Conservation (phyloP, 2,113 vertebrate genomes). For the Gymnarchus niloticus region DNA sequence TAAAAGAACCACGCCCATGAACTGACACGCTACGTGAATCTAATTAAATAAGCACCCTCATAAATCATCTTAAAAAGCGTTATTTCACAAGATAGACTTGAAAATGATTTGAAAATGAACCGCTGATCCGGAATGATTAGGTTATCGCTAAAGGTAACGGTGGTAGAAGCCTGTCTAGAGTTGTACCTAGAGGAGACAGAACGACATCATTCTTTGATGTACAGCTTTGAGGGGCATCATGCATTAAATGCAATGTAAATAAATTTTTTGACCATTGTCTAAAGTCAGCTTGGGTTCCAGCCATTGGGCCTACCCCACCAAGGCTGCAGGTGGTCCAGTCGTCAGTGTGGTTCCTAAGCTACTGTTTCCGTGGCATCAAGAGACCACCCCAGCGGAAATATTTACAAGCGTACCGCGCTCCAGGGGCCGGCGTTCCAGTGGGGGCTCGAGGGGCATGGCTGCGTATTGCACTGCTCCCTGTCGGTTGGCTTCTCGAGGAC, state of each 20-base stretch:
- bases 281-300: conserved; percentile 33
- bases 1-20: not conserved
- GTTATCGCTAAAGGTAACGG: conserved; percentile 46
- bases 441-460: conserved; percentile 76
- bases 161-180: conserved; percentile 40
- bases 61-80: conserved; percentile 60
- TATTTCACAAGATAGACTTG: conserved; percentile 59
- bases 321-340: conserved; percentile 13
- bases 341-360: conserved; percentile 12
- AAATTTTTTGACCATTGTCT: not conserved
- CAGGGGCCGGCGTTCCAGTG: conserved; percentile 89
- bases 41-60: conserved; percentile 46
- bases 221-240: conserved; percentile 29
- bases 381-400: conserved; percentile 46
- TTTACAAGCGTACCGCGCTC: conserved; percentile 95
- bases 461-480: conserved; percentile 92
- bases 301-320: conserved; percentile 17
- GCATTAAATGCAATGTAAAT: conserved; percentile 45
- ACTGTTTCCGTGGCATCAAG: not conserved
- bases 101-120: conserved; percentile 47
- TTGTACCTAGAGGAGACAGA: no score
- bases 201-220: conserved; percentile 8
- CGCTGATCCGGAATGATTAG: conserved; percentile 50
- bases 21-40: conserved; percentile 52
- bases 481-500: conserved; percentile 93